Evolutionary conservation across 2,797 vertebrate species (phyloP), one percentile per base, ranked within the genome.

Genomic region (Hylomyscus alleni): DNA sequence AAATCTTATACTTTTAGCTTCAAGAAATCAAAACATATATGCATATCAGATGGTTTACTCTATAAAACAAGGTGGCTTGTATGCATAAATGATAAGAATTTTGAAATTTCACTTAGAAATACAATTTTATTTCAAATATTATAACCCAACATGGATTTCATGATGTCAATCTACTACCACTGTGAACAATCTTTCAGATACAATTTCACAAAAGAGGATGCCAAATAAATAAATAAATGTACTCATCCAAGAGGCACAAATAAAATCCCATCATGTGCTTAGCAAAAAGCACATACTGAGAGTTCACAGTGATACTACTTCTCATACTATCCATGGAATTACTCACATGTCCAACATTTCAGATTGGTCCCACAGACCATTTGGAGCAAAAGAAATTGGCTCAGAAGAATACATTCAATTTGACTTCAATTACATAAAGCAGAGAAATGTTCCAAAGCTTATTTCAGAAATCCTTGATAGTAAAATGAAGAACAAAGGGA

Each of bases 111-210:
- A 82, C n/a, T 83, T 90, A 60, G 58, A 91, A 86, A 77, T 29
- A 88, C 81, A 93, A 78, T 29, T 26, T 65, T 14, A 82, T 91
- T 89, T 94, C 29, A 91, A 84, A 80, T 83, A 82, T 60, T 56
- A 85, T 73, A 76, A 34, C 20, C 5, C 50, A 9, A 91, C 11
- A 26, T 17, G 2, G 6, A 54, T 91, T 90, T 58, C 76, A 67
- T 47, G 7, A 80, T 83, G 72, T 91, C 92, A 89, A 95, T 82
- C 62, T 56, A 58, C 24, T 58, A 9, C 88, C 22, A 60, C 37
- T 77, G 10, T 67, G n/a, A 3, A 69, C 13, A 92, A 15, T n/a
- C 20, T 88, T 95, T 78, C 58, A 95, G 86, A 29, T 62, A 60
- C 29, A 19, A 52, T 12, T 72, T 94, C 31, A 81, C 6, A 72